These are phyloP conservation scores for Alfaro cultratus DNA, from an alignment of 2,797 vertebrate genomes.

Conservation along the genomic window DNA sequence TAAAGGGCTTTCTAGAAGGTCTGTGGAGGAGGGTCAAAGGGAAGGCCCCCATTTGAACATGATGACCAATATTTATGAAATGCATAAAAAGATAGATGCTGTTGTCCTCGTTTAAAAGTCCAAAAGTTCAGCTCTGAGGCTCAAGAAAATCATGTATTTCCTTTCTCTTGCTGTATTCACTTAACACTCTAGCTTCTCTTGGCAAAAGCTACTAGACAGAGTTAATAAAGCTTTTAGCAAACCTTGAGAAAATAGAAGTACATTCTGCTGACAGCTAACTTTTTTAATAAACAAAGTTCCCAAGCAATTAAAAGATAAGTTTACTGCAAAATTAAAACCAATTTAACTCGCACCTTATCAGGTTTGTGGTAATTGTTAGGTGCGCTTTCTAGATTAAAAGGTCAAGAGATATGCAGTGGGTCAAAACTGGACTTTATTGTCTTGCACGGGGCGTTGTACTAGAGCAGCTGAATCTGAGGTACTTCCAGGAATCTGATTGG, in stretches of 20 bases:
- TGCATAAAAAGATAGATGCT: slow-evolving; percentile 57
- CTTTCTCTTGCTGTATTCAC: slow-evolving; percentile 24
- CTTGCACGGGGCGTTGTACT: slow-evolving; percentile 16
- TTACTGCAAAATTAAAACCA: slow-evolving; percentile 56
- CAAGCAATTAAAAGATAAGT: slow-evolving; percentile 79
- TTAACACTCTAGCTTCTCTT: slow-evolving; percentile 12
- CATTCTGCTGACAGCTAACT: slow-evolving; percentile 23
- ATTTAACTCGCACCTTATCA: slow-evolving; percentile 63
- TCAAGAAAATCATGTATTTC: slow-evolving; percentile 19
- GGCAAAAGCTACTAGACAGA: not conserved
- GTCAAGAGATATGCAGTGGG: slow-evolving; percentile 65
- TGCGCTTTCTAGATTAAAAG: slow-evolving; percentile 68
- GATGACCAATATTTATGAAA: slow-evolving; percentile 73
- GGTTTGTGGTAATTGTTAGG: slow-evolving; percentile 68
- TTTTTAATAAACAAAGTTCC: slow-evolving; percentile 40
- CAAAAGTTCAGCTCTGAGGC: slow-evolving; percentile 47
- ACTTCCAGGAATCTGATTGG: slow-evolving; percentile 70
- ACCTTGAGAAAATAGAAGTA: slow-evolving; percentile 4
- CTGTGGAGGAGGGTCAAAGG: slow-evolving; percentile 55
- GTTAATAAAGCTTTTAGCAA: slow-evolving; percentile 1
- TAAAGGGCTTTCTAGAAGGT: slow-evolving; percentile 52
- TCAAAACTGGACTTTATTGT: slow-evolving; percentile 41
- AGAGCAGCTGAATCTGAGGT: slow-evolving; percentile 32
- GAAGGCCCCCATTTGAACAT: slow-evolving; percentile 71
- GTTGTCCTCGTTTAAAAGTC: slow-evolving; percentile 35